Conservation (phyloP, 1,140 invertebrate species). For the Drosophila varians region DNA sequence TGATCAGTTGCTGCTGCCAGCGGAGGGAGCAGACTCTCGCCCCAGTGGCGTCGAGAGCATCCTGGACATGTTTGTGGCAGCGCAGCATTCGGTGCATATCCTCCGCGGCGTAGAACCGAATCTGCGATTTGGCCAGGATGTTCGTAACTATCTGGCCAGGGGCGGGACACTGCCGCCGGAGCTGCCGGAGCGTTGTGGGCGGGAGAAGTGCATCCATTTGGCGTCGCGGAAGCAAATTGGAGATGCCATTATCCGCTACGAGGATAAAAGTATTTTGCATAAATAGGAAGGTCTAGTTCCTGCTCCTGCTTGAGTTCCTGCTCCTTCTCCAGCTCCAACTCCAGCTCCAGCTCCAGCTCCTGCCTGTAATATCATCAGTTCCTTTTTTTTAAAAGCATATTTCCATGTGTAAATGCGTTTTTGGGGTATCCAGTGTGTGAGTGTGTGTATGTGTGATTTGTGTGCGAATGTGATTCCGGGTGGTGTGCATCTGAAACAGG, state of each 20-base stretch:
- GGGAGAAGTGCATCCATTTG: conserved; percentile 75
- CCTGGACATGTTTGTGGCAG: conserved; percentile 80
- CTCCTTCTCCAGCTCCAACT: conserved; percentile 33
- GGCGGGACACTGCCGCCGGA: conserved; percentile 38
- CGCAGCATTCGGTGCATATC: conserved; percentile 76
- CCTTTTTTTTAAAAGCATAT: conserved; percentile 50
- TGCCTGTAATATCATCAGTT: conserved; percentile 67
- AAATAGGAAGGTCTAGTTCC: conserved; percentile 45
- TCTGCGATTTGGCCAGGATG: conserved; percentile 68
- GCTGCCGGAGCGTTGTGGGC: conserved; percentile 30
- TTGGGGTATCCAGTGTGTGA: conserved; percentile 6
- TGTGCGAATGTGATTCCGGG: conserved; percentile 1
- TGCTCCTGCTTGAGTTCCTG: not conserved
- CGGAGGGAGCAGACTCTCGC: conserved; percentile 17
- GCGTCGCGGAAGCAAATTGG: conserved; percentile 83
- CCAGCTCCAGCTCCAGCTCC: conserved; percentile 44
- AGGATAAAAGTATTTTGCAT: conserved; percentile 78
- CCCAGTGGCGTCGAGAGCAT: conserved; percentile 66
- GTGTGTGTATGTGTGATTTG: conserved; percentile 8
- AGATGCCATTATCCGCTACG: conserved; percentile 80
- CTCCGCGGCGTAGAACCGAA: conserved; percentile 80
- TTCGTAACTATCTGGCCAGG: conserved; percentile 59
- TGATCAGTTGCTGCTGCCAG: conserved; percentile 79
- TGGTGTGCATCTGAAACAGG: conserved; percentile 23
- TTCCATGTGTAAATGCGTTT: conserved; percentile 23